Base-by-base conservation (phyloP, 2,113 vertebrate species). In the Telmatochromis sp. region DNA sequence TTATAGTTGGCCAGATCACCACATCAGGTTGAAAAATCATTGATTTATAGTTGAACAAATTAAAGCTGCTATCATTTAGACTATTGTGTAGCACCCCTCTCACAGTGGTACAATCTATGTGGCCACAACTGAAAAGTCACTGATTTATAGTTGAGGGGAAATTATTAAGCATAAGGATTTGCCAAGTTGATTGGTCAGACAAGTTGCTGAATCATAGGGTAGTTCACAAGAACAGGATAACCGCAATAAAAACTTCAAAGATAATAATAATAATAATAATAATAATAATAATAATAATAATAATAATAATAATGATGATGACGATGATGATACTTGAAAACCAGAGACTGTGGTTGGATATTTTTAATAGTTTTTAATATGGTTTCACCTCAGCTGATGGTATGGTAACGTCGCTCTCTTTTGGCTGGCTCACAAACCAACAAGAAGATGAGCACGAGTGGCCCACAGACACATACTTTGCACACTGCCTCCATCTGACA, bases 271-370 rank as follows among this genome's bases (percentile, higher is more conserved):
- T 28, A 57, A 26, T 57, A 14, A 26, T 55, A 26, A 28, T 31
- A 11, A 51, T 51, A 2, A 53, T 15, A 1, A 47, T 45, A 0
- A 47, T 15, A 0, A 53, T 4, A 0, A 47, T 45, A 0, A 53
- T 15, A 1, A 47, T 45, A 0, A 45, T 15, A 0, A 53, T 4
- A 0, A 47, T 45, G 0, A 45, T 15, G 0, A 49, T 49, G 1
- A 45, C 2, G 6, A 45, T 47, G 10, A 40, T 49, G 0, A 57
- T 26, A 9, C 26, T 58, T 60, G 14, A 60, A 60, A 10, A 60
- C 8, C 26, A 60, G 15, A 60, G 57, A 60, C 14, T 60, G 57
- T 31, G 5, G 28, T 10, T 60, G 57, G 14, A 60, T 60, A 60
- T 31, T 60, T 60, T 60, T 60, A 31, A 60, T 31, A 10, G 14